Percentiles rank a stretch among this genome's conserved stretches.
phyloP scores from a whole-genome alignment of 2,113 vertebrate genomes.

The Rhipidura dahli region DNA sequence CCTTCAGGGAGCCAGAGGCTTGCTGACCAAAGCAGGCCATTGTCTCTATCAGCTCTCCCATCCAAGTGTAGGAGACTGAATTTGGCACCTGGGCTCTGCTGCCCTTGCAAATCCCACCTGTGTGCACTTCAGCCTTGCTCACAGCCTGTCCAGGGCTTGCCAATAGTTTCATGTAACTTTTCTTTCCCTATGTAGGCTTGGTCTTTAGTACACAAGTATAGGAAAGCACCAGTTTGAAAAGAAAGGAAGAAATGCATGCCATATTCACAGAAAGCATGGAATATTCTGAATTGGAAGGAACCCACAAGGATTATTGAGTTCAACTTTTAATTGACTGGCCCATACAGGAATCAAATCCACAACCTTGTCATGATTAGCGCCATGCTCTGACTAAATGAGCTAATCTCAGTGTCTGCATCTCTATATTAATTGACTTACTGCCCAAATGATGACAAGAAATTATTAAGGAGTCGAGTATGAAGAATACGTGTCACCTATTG shows the following conservation, averaged over 20 bases:
- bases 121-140: rapidly evolving
- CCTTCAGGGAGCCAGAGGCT: no score
- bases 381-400: neutral
- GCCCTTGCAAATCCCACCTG: rapidly evolving
- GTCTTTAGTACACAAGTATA: neutral
- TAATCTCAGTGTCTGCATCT: neutral
- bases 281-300: neutral
- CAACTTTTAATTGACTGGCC: neutral
- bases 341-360: neutral
- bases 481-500: neutral
- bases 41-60: neutral
- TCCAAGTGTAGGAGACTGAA: rapidly evolving
- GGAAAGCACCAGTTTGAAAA: neutral
- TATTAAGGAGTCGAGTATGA: neutral
- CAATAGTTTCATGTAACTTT: neutral
- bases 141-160: neutral
- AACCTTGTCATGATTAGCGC: no score
- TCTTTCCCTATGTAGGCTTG: neutral
- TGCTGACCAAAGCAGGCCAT: neutral
- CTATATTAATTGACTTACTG: neutral
- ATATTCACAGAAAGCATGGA: neutral
- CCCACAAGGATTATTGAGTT: neutral
- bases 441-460: neutral
- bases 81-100: neutral
- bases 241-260: neutral